Conservation (phyloP, 2,113 vertebrate genomes). For the Lichenostomus cassidix region DNA sequence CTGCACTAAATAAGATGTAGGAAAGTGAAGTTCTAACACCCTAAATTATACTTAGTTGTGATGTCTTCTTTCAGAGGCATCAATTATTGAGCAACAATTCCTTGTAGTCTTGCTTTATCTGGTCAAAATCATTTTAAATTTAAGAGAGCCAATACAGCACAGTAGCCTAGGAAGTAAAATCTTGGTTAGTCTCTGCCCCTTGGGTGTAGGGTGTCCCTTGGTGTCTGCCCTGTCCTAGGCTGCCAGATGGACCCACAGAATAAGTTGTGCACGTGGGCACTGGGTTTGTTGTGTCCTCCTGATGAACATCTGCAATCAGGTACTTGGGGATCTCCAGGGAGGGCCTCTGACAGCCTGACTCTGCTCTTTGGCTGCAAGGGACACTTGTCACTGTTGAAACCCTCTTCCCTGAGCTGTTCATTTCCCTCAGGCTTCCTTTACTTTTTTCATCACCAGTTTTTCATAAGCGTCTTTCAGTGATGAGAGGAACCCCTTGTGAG, state of each 20-base stretch:
- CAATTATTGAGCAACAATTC: background rate
- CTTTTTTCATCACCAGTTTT: background rate
- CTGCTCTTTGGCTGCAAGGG: background rate
- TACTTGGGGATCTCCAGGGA: fast-evolving
- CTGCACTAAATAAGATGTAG: background rate
- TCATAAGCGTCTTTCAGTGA: background rate
- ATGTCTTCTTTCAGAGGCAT: background rate
- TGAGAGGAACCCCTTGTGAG: background rate
- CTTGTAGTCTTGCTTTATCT: background rate
- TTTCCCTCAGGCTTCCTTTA: background rate
- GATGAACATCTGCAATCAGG: background rate
- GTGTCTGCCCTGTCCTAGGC: background rate
- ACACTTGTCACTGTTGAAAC: fast-evolving
- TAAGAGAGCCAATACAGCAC: background rate
- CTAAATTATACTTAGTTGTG: background rate
- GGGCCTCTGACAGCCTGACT: background rate
- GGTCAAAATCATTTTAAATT: background rate
- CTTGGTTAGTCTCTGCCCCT: background rate
- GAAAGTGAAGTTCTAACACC: slow-evolving; percentile 2
- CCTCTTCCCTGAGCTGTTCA: background rate
- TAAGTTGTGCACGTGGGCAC: background rate
- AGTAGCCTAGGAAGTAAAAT: background rate
- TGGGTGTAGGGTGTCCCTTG: background rate
- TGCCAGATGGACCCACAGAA: background rate
- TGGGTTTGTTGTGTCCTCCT: background rate